phyloP scores from a whole-genome alignment of 2,888 invertebrate species.

The Deladenus siricidicola region DNA sequence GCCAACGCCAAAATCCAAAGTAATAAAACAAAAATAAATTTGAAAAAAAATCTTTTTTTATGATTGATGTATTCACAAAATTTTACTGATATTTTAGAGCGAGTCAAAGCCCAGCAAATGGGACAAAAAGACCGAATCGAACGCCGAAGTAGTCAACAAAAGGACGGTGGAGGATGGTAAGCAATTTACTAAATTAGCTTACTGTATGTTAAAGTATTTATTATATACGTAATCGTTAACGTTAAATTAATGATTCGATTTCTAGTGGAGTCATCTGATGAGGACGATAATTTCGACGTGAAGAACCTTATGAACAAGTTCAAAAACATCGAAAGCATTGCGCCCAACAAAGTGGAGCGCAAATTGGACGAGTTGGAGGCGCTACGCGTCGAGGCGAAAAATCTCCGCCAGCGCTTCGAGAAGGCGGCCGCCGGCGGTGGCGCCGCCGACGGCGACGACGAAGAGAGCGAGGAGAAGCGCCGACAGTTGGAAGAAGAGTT shows the following conservation, averaged over 20 bases:
- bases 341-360: slow-evolving; percentile 29
- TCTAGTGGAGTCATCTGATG: slow-evolving; percentile 24
- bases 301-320: slow-evolving; percentile 54
- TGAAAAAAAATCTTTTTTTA: too few species aligned
- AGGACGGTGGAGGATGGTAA: slow-evolving; percentile 28
- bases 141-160: slow-evolving; percentile 47
- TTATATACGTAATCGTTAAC: too few species aligned
- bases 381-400: slow-evolving; percentile 35
- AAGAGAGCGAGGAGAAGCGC: slow-evolving; percentile 53
- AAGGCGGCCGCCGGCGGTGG: slow-evolving; percentile 49
- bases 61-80: too few species aligned
- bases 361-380: slow-evolving; percentile 37
- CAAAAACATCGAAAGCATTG: slow-evolving; percentile 45
- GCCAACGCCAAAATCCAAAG: slow-evolving; percentile 12
- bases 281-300: slow-evolving; percentile 49
- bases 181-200: too few species aligned
- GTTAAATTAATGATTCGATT: slow-evolving; percentile 6
- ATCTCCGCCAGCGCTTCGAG: slow-evolving; percentile 53
- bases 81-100: slow-evolving; percentile 13
- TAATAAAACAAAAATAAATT: not conserved
- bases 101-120: slow-evolving; percentile 39
- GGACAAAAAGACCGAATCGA: slow-evolving; percentile 45
- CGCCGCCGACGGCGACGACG: slow-evolving; percentile 51
- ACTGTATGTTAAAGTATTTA: too few species aligned
- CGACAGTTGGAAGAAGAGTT: slow-evolving; percentile 54